These are phyloP conservation scores for Dromius quadrimaculatus DNA, from an alignment of 2,888 invertebrate species.

Conservation along the genomic window DNA sequence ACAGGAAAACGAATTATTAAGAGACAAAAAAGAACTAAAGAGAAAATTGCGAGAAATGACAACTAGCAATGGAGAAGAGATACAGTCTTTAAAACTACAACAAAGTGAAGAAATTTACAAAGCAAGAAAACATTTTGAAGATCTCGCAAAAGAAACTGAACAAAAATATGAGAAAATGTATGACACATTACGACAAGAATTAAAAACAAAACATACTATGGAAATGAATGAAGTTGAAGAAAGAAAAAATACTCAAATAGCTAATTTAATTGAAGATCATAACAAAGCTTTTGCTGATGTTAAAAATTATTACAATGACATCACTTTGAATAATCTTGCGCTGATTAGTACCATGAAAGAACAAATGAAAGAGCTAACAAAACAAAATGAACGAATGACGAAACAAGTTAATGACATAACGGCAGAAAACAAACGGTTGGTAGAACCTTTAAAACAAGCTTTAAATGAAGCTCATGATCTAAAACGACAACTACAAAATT, in stretches of 20 bases:
- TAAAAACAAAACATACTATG: slow-evolving; percentile 80
- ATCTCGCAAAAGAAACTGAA: slow-evolving; percentile 77
- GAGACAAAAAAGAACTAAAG: slow-evolving; percentile 79
- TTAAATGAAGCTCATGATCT: slow-evolving; percentile 79
- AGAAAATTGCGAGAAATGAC: slow-evolving; percentile 78
- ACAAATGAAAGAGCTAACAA: slow-evolving; percentile 81
- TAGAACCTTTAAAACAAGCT: slow-evolving; percentile 79
- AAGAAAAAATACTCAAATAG: slow-evolving; percentile 89
- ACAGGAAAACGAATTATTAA: slow-evolving; percentile 81
- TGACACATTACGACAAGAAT: slow-evolving; percentile 76
- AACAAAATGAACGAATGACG: slow-evolving; percentile 83
- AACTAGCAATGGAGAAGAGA: slow-evolving; percentile 78
- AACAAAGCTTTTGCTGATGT: slow-evolving; percentile 89
- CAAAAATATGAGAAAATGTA: slow-evolving; percentile 82
- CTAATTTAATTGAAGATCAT: slow-evolving; percentile 83
- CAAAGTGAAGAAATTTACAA: slow-evolving; percentile 69
- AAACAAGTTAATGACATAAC: slow-evolving; percentile 76
- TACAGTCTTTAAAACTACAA: slow-evolving; percentile 76
- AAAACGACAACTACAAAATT: slow-evolving; percentile 83
- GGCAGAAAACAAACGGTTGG: slow-evolving; percentile 79
- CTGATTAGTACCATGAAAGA: slow-evolving; percentile 91
- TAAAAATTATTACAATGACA: slow-evolving; percentile 95
- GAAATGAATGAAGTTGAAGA: slow-evolving; percentile 93
- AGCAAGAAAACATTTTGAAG: slow-evolving; percentile 74
- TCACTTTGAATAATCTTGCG: slow-evolving; percentile 92